Evolutionary conservation across 2,113 vertebrate species (phyloP).

Genomic region (Piaya cayana): DNA sequence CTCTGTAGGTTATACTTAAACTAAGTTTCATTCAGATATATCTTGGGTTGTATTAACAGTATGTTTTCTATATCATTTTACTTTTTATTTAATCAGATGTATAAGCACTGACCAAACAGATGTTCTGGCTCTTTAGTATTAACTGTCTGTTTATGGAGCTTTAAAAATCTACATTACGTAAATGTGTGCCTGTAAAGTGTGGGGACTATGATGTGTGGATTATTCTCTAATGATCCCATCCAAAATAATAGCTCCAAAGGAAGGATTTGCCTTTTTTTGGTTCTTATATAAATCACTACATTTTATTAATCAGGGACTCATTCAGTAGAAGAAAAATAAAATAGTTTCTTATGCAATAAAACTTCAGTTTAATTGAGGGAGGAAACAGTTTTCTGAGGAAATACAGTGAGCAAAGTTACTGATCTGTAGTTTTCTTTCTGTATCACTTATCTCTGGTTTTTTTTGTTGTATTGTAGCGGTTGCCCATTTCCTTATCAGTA

Average conservation of each 20-base stretch:
- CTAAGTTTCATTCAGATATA: neutral
- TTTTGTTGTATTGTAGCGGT: neutral
- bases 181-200: neutral
- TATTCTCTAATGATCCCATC: neutral
- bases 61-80: neutral
- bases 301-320: neutral
- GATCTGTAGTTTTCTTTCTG: neutral
- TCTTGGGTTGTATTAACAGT: neutral
- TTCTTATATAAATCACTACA: neutral
- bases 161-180: neutral
- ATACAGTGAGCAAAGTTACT: neutral
- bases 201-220: neutral
- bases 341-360: neutral
- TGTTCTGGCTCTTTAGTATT: neutral
- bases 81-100: neutral
- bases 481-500: neutral
- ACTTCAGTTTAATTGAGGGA: neutral
- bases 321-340: neutral
- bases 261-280: neutral
- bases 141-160: neutral
- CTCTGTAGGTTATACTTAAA: neutral
- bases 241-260: neutral
- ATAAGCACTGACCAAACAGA: neutral
- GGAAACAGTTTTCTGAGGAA: neutral
- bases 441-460: neutral